Conservation (phyloP, 1,140 invertebrate species). For the Drosophila kanapiae region DNA sequence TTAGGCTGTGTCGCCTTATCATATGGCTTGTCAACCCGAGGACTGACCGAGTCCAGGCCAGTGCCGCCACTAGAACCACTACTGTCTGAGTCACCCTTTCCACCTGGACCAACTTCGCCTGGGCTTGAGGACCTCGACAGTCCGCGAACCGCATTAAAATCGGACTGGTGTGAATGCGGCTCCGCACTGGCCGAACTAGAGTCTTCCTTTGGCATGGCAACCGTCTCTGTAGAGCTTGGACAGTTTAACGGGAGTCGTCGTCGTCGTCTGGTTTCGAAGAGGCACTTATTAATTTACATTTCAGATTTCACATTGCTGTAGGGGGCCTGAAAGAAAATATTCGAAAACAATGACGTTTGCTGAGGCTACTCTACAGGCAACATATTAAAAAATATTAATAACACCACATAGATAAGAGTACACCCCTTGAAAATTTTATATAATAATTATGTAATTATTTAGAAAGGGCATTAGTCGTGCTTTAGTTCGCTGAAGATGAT, state of each 20-base stretch:
- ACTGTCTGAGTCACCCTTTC: background rate
- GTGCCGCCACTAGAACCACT: background rate
- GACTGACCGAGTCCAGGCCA: background rate
- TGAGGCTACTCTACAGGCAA: slow-evolving; percentile 20
- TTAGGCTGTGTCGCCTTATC: background rate
- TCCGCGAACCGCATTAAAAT: slow-evolving; percentile 3
- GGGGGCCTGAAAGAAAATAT: slow-evolving; percentile 2
- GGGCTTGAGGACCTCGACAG: background rate
- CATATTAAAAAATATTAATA: background rate
- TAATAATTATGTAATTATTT: too few relatives aligned
- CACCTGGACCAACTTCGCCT: background rate
- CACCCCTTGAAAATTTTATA: background rate
- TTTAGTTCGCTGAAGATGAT: too few relatives aligned
- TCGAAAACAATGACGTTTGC: slow-evolving; percentile 14
- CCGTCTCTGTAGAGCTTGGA: slow-evolving; percentile 7
- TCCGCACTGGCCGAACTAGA: background rate
- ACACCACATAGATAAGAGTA: background rate
- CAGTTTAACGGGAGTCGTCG: slow-evolving; percentile 9
- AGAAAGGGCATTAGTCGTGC: too few relatives aligned
- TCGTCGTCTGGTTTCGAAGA: slow-evolving; percentile 16
- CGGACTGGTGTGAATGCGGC: background rate
- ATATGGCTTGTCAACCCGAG: background rate
- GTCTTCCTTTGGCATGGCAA: slow-evolving; percentile 47
- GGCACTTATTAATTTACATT: slow-evolving; percentile 39
- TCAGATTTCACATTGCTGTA: slow-evolving; percentile 34